Conservation (phyloP, 2,113 vertebrate species). For the Amazona vittata region DNA sequence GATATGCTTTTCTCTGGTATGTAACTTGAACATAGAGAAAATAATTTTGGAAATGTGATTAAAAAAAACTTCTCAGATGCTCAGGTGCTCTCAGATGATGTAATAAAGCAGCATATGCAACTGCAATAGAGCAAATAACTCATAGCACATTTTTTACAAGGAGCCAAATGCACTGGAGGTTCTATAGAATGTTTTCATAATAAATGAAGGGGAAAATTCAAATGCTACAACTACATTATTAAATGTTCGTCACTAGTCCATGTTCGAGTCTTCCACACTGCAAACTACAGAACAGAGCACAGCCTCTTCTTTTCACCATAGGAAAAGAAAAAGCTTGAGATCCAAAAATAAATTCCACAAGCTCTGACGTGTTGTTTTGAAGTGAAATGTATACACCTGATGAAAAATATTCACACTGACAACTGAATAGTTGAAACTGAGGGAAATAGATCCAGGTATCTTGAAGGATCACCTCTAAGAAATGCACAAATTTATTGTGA, state of each 20-base stretch:
- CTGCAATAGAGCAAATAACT: background rate
- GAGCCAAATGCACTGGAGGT: background rate
- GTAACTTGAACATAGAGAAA: background rate
- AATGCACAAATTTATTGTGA: background rate
- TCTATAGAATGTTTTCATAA: background rate
- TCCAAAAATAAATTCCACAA: constrained; percentile 6
- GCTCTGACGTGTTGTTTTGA: background rate
- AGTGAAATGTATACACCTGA: background rate
- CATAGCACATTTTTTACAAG: background rate
- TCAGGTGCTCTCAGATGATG: background rate
- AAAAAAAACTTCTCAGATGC: background rate
- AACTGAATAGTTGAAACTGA: background rate
- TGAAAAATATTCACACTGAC: background rate
- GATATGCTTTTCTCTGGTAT: background rate
- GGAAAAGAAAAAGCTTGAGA: background rate
- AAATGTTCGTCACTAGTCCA: background rate
- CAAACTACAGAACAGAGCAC: background rate
- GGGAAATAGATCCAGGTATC: background rate
- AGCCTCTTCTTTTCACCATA: background rate
- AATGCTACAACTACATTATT: background rate
- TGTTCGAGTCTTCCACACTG: background rate
- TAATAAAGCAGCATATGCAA: background rate
- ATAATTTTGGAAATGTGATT: background rate
- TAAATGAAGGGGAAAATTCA: background rate
- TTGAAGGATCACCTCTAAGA: background rate